Base-by-base conservation (phyloP, 2,797 vertebrate species). In the Sylvilagus floridanus region DNA sequence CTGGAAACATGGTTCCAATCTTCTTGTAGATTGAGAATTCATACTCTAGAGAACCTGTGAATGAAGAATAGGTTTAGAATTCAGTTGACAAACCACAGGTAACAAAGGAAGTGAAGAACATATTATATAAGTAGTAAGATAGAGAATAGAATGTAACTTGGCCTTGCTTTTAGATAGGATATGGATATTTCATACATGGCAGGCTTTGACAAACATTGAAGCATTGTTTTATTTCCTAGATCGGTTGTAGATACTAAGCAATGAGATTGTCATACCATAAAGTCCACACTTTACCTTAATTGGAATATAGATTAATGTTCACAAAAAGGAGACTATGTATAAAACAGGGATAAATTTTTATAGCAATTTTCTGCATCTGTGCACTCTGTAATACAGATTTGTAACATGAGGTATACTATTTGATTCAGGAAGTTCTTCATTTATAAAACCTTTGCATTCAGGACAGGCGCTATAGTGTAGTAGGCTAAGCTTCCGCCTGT, bases 401-500 rank as follows among this genome's bases (percentile, higher is more conserved):
- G 37, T 92, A 93, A 95, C 21, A 8, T 52, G 26, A 95, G 57
- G 11, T 65, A n/a, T n/a, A 60, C 91, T 88, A 4, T 76, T 96
- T 65, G 89, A 81, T 82, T 97, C 71, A 93, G 32, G 82, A 91
- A 96, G 57, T 94, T 96, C 65, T 95, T 93, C 30, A 63, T 79
- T 78, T 73, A 30, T 57, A 72, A 81, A 50, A 12, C 4, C 42
- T 47, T 47, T 47, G 8, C 8, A 47, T 47, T 47, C 42, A 47
- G 42, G 42, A 47, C 42, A 47, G 42, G 42, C 1, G 42, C 42
- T 47, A 47, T 47, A 47, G 42, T 47, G 42, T 47, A 47, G 42
- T 47, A 47, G 8, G 42, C 42, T 47, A 47, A 47, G 7, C 42
- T 47, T 47, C 8, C 42, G 42, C 42, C 42, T 47, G 42, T 47